A percentile compares a stretch with the other conserved stretches of the same genome.
These are phyloP conservation scores for Syrphus vitripennis DNA, from an alignment of 2,888 invertebrate species.

Conservation along the genomic window DNA sequence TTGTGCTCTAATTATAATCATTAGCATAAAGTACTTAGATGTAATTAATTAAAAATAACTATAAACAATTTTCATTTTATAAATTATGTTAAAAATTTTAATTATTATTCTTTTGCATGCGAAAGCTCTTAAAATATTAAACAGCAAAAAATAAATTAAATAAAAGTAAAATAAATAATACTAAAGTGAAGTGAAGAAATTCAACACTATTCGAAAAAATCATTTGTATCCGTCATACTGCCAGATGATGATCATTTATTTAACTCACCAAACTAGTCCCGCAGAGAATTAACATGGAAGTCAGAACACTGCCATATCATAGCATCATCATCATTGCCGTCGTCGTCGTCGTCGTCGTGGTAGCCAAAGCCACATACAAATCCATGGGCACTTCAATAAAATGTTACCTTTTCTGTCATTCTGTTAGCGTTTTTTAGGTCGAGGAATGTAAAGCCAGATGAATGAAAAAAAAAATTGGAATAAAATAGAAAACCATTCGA, in stretches of 20 bases:
- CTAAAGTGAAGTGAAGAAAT: slow-evolving; percentile 21
- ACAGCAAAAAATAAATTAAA: not conserved
- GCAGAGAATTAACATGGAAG: slow-evolving; percentile 63
- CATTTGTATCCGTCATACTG: slow-evolving; percentile 68
- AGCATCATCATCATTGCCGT: not conserved
- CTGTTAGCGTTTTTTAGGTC: slow-evolving; percentile 47
- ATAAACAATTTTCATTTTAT: slow-evolving; percentile 20
- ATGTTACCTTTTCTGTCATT: slow-evolving; percentile 64
- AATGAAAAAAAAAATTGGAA: slow-evolving; percentile 10
- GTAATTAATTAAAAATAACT: not conserved
- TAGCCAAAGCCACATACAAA: no score
- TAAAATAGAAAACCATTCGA: slow-evolving; percentile 53
- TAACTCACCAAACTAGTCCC: slow-evolving; percentile 66
- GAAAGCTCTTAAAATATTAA: slow-evolving; percentile 41
- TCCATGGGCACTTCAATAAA: slow-evolving; percentile 35
- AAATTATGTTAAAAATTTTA: slow-evolving; percentile 11
- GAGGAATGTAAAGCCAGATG: slow-evolving; percentile 21
- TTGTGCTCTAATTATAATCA: no score
- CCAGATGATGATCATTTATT: slow-evolving; percentile 68
- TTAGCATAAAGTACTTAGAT: no score
- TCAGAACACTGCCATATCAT: slow-evolving; percentile 14
- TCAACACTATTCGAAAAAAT: slow-evolving; percentile 54
- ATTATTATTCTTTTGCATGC: not conserved
- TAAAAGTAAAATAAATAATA: not conserved
- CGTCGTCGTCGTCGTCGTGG: not conserved